Base-by-base conservation (phyloP, 1,140 invertebrate species). In the Hycleus cichorii region DNA sequence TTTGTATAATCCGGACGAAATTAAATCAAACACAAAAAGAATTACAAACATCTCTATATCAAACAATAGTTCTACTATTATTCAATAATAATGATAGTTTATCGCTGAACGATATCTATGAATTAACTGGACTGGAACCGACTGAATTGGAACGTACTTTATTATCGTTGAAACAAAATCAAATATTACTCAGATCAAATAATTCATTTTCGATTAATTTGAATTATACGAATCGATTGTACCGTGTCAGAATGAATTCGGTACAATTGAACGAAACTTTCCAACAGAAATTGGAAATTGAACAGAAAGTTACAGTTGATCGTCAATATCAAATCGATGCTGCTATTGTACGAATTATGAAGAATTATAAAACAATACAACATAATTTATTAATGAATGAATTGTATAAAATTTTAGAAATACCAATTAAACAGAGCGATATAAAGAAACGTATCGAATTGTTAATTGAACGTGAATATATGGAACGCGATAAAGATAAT, bases 271-370 rank as follows among this genome's bases (percentile, higher is more conserved):
- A 97, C 74, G 96, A 98, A 83, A 98, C 95, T 65, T 32, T 32
- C 7, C 4, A 32, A 32, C 32, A 32, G 32, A 11, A 42, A 11
- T 42, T 55, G 1, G 94, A 97, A 75, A 95, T 98, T 75, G 95
- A 98, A 72, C 90, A 98, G 75, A 81, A 95, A 64, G 95, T 99
- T 46, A 95, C 95, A 78, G 93, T 97, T 70, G 97, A 99, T 80
- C 81, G 97, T 46, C 95, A 98, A 74, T 97, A 97, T 77, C 94
- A 98, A 80, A 98, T 99, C 66, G 97, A 99, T 78, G 96, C 96
- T 60, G 96, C 95, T 51, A 94, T 98, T 71, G 97, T 99, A 9
- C 83, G 97, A 60, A 97, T 98, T 67, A 98, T 99, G 95, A 99
- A 99, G 80, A 97, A 95, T 83, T 81, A 95, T 39, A 97, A 97